Evolutionary conservation across 2,888 invertebrate species (phyloP), one percentile per base, ranked within the genome.

Genomic region (Megaustenia siamemsis): DNA sequence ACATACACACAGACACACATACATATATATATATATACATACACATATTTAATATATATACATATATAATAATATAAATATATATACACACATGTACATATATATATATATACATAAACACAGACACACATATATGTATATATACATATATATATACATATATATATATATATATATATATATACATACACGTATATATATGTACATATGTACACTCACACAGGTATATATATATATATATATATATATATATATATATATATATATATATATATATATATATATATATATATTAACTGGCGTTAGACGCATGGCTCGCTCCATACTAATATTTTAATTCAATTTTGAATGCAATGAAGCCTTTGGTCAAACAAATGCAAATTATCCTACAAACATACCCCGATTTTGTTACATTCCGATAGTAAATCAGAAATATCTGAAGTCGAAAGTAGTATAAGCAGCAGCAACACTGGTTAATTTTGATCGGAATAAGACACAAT

Each of bases 171-270:
- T 45, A 80, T 40, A 63, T 38, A 63, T 45, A 80, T 32, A 43
- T 43, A 66, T 45, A 43, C 15, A 49, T 10, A 49, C 10, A 49
- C 43, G 76, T 28, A 63, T 35, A 83, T 32, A 28, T 49, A 77
- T 45, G 43, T 35, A 83, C 77, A 63, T 32, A 80, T 28, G 35
- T 40, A 66, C 68, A 66, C 28, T 40, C 32, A 66, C 45, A 40
- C 68, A 68, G 12, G 49, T 45, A 69, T 60, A 83, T 76, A 68
- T 38, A 77, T 53, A 56, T 28, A 77, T 53, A 77, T 43, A 68
- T 76, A 77, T 53, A 53, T 38, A 56, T 53, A 56, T 53, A 56
- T 32, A 56, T 53, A 56, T 53, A 56, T 35, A 56, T 38, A 35
- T 53, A 56, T 45, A 75, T 43, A n/a, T 43, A 45, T 38, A 43